Conservation (phyloP, 2,888 invertebrate genomes). For the Hecatera dysodea region DNA sequence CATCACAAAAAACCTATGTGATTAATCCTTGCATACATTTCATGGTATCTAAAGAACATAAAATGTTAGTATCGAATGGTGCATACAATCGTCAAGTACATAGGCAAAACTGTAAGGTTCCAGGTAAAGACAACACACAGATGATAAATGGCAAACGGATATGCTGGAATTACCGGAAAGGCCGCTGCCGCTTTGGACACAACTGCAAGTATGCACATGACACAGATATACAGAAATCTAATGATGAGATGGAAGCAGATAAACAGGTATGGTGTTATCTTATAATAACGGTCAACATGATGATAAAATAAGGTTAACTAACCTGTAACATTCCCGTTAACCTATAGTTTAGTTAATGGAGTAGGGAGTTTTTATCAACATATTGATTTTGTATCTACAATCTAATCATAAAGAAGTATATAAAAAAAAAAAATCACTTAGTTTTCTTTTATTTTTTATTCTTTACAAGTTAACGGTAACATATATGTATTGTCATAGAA, state of each 20-base stretch:
- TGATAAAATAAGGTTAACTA: slow-evolving; percentile 1
- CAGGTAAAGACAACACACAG: slow-evolving; percentile 93
- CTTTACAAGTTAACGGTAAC: too few relatives aligned
- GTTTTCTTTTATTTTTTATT: too few relatives aligned
- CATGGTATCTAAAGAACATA: slow-evolving; percentile 55
- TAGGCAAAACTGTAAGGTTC: slow-evolving; percentile 91
- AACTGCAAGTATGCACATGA: slow-evolving; percentile 98
- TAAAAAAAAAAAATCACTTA: too few relatives aligned
- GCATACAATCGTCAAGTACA: slow-evolving; percentile 91
- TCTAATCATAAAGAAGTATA: too few relatives aligned
- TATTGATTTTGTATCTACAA: not conserved
- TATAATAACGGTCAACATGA: not conserved
- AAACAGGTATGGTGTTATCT: slow-evolving; percentile 79
- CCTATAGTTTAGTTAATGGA: not conserved
- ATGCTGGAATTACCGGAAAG: slow-evolving; percentile 98
- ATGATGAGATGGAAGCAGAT: slow-evolving; percentile 91
- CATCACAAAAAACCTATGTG: not conserved
- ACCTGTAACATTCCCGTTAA: not conserved
- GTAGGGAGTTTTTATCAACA: not conserved
- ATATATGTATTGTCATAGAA: too few relatives aligned
- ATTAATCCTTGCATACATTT: slow-evolving; percentile 30
- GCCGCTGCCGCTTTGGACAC: slow-evolving; percentile 97
- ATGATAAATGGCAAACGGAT: slow-evolving; percentile 97
- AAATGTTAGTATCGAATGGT: slow-evolving; percentile 79
- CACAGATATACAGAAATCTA: slow-evolving; percentile 94